Conservation (phyloP, 2,888 invertebrate species). For the Apamea crenata region DNA sequence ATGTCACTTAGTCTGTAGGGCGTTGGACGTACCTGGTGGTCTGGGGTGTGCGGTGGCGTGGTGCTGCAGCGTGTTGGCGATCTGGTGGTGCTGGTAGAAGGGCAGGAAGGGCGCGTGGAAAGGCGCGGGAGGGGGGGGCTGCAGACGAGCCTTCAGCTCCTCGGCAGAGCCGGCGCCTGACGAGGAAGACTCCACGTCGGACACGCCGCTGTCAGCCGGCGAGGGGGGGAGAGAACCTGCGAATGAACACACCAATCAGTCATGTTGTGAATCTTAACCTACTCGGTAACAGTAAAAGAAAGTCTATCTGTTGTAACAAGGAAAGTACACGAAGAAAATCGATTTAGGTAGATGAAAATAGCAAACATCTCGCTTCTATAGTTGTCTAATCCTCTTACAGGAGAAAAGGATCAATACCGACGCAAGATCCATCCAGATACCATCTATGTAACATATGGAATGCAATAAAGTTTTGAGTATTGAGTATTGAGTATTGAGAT, state of each 20-base stretch:
- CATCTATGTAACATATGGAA: too few relatives aligned
- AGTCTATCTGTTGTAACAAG: not conserved
- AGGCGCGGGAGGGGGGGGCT: constrained; percentile 91
- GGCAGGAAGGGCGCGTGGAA: constrained; percentile 92
- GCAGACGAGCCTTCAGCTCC: constrained; percentile 96
- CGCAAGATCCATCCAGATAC: too few relatives aligned
- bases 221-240: constrained; percentile 98
- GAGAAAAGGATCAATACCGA: not conserved
- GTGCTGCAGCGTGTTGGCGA: constrained; percentile 88
- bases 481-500: too few relatives aligned
- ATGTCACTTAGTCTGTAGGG: not conserved
- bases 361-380: not conserved
- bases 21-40: constrained; percentile 81
- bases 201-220: constrained; percentile 99
- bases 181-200: constrained; percentile 98
- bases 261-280: not conserved
- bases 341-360: not conserved
- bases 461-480: too few relatives aligned
- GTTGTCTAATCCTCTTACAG: not conserved
- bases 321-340: constrained; percentile 4
- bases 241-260: constrained; percentile 43
- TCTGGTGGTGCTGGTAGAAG: constrained; percentile 92
- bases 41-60: constrained; percentile 88
- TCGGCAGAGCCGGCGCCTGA: constrained; percentile 94
- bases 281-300: not conserved